phyloP scores from a whole-genome alignment of 2,113 vertebrate genomes.

The Urocolius indicus region DNA sequence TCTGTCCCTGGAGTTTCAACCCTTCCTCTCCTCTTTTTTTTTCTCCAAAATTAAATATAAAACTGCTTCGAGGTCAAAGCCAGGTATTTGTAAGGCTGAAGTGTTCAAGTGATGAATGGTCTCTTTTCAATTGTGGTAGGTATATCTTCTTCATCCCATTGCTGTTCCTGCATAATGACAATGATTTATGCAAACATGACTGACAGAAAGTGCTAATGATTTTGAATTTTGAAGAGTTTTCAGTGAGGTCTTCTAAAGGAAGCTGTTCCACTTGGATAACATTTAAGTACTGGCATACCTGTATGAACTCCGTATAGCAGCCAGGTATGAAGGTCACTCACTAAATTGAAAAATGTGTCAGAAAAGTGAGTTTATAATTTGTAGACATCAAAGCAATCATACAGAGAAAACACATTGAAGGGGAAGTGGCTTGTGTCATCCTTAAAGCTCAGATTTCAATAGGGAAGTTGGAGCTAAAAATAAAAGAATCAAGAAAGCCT shows the following conservation, averaged over 20 bases:
- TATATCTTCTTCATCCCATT: background rate
- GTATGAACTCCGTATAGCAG: background rate
- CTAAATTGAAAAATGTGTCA: background rate
- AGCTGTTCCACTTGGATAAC: background rate
- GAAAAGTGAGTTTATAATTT: constrained; percentile 7
- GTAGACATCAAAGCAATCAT: constrained; percentile 12
- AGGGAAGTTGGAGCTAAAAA: background rate
- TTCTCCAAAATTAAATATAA: background rate
- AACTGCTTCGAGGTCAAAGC: background rate
- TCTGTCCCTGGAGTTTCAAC: background rate
- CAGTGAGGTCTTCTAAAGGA: background rate
- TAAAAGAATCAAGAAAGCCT: constrained; percentile 2
- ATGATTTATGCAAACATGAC: background rate
- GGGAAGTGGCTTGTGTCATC: background rate
- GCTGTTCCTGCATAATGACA: background rate
- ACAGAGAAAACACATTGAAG: background rate
- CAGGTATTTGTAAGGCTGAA: background rate
- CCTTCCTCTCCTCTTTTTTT: background rate
- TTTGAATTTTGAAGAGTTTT: constrained; percentile 2
- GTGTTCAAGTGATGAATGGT: background rate
- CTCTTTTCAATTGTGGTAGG: background rate
- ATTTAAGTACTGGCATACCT: background rate
- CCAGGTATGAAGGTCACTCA: background rate
- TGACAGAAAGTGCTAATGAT: background rate
- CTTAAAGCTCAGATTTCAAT: constrained; percentile 45